Evolutionary conservation across 1,140 invertebrate species (phyloP).

Genomic region (Cherax quadricarinatus): DNA sequence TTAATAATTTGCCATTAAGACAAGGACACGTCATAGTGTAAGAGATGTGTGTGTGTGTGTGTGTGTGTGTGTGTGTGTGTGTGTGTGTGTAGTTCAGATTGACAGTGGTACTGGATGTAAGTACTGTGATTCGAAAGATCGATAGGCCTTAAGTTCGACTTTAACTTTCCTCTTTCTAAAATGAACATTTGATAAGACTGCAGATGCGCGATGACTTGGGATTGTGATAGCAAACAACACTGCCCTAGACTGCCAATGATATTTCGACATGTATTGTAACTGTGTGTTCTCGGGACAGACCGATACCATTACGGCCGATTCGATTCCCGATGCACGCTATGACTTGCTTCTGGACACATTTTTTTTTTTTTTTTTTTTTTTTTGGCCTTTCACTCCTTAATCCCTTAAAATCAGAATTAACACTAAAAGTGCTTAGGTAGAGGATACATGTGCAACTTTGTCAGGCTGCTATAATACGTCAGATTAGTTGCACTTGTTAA

Average conservation of each 20-base stretch:
- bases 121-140: background rate
- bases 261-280: constrained; percentile 21
- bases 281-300: constrained; percentile 16
- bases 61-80: no score
- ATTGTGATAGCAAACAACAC: constrained; percentile 47
- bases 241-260: constrained; percentile 57
- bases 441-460: no score
- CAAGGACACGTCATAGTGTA: no score
- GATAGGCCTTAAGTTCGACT: no score
- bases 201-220: background rate
- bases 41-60: no score
- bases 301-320: constrained; percentile 17
- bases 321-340: background rate
- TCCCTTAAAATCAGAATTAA: background rate
- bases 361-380: background rate
- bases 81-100: no score
- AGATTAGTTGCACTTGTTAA: no score
- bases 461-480: no score
- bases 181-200: background rate
- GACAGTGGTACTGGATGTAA: background rate
- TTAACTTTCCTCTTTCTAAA: no score
- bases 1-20: no score
- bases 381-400: background rate
- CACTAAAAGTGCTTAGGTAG: no score
- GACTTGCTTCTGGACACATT: background rate